These are phyloP conservation scores for Phalacrocorax aristotelis DNA, from an alignment of 2,113 vertebrate species.

Conservation along the genomic window DNA sequence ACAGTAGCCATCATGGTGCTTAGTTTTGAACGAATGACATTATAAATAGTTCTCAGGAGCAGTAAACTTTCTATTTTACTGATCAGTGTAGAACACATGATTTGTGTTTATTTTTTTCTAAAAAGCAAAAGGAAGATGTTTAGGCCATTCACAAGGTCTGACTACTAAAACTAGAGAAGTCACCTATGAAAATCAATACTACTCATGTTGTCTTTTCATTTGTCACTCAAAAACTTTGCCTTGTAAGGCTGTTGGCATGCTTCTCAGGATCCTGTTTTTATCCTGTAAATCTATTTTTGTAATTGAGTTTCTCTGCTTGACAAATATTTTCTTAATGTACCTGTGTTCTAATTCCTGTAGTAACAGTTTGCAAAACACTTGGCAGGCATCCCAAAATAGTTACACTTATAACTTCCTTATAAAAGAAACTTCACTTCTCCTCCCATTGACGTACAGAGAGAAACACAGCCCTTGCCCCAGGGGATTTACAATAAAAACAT, in stretches of 20 bases:
- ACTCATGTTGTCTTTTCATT: neutral
- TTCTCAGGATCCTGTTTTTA: conserved; percentile 4
- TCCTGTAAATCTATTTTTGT: conserved; percentile 14
- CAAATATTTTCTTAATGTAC: conserved; percentile 41
- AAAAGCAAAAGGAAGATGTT: neutral
- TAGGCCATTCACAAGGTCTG: neutral
- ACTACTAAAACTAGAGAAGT: neutral
- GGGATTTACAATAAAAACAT: neutral
- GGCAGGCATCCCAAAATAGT: conserved; percentile 1
- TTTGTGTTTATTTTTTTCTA: neutral
- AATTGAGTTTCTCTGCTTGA: conserved; percentile 8
- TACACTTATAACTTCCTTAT: neutral
- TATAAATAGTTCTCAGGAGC: neutral
- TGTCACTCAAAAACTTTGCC: neutral
- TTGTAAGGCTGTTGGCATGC: neutral
- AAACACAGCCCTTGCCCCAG: neutral
- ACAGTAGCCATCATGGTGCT: neutral
- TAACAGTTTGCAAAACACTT: conserved; percentile 34
- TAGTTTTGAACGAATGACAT: neutral
- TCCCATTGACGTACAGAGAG: neutral
- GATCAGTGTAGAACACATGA: neutral
- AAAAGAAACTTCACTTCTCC: conserved; percentile 10
- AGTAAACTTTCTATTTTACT: neutral
- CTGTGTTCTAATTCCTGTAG: neutral
- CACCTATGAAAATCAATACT: neutral